These are phyloP conservation scores for Diarsia brunnea DNA, from an alignment of 2,888 invertebrate genomes.

Conservation along the genomic window DNA sequence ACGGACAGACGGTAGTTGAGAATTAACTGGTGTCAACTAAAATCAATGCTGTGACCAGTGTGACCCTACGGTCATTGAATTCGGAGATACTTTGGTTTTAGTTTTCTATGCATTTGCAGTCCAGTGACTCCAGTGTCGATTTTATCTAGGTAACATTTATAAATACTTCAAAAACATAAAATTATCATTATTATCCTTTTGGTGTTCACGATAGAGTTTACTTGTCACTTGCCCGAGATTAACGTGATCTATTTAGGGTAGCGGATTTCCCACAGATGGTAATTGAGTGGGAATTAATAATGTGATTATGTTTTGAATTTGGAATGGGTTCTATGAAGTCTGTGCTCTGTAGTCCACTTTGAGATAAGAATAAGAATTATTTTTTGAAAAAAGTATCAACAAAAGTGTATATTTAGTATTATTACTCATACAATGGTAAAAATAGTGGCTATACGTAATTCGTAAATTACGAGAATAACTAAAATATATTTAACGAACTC, in stretches of 20 bases:
- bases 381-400: too few relatives aligned
- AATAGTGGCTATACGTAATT: too few relatives aligned
- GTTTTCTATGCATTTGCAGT: not conserved
- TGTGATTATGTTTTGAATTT: too few relatives aligned
- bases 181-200: not conserved
- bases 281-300: not conserved
- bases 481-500: too few relatives aligned
- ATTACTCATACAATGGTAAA: too few relatives aligned
- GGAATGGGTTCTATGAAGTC: too few relatives aligned
- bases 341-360: too few relatives aligned
- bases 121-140: not conserved
- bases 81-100: not conserved
- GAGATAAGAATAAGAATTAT: too few relatives aligned
- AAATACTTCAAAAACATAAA: not conserved
- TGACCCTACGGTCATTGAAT: not conserved
- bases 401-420: too few relatives aligned
- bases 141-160: not conserved
- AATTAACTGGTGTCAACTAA: conserved; percentile 31
- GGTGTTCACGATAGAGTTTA: not conserved
- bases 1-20: conserved; percentile 31
- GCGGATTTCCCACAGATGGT: not conserved
- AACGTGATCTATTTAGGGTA: not conserved
- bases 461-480: too few relatives aligned
- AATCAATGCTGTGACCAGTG: conserved; percentile 1
- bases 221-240: not conserved